phyloP scores from a whole-genome alignment of 2,113 vertebrate genomes.

The Rallus limicola region DNA sequence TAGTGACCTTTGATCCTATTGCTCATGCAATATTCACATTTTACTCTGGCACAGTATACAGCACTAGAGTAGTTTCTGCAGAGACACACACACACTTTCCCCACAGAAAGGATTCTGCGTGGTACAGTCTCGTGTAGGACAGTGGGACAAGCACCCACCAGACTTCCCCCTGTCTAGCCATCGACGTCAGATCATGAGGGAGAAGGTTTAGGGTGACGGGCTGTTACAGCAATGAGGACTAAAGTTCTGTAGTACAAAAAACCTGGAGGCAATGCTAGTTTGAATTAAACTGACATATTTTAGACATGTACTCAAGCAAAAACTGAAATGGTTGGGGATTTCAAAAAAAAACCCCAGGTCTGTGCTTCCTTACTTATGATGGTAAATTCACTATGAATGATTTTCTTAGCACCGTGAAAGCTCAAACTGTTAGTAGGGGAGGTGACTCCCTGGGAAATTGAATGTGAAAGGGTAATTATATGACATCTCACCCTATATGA shows the following conservation, averaged over 20 bases:
- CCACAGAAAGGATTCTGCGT: not conserved
- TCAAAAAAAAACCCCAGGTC: not conserved
- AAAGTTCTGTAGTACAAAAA: not conserved
- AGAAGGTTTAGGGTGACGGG: not conserved
- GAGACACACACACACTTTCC: not conserved
- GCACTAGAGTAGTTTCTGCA: not conserved
- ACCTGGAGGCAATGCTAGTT: not conserved
- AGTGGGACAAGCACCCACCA: not conserved
- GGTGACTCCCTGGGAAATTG: not conserved
- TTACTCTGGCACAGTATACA: not conserved
- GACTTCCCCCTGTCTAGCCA: not conserved
- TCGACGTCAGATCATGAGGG: not conserved
- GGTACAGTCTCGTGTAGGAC: not conserved
- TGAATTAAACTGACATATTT: not conserved
- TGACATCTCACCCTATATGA: constrained; percentile 45
- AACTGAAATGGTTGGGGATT: not conserved
- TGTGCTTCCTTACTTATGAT: not conserved
- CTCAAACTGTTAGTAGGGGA: not conserved
- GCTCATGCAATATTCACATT: not conserved
- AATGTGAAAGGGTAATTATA: not conserved
- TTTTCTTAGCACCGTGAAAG: not conserved
- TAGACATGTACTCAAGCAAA: not conserved
- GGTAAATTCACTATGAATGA: not conserved
- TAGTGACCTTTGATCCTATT: not conserved
- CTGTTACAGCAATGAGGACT: not conserved